These are phyloP conservation scores for Lordiphosa collinella DNA, from an alignment of 1,140 invertebrate species.

Conservation along the genomic window DNA sequence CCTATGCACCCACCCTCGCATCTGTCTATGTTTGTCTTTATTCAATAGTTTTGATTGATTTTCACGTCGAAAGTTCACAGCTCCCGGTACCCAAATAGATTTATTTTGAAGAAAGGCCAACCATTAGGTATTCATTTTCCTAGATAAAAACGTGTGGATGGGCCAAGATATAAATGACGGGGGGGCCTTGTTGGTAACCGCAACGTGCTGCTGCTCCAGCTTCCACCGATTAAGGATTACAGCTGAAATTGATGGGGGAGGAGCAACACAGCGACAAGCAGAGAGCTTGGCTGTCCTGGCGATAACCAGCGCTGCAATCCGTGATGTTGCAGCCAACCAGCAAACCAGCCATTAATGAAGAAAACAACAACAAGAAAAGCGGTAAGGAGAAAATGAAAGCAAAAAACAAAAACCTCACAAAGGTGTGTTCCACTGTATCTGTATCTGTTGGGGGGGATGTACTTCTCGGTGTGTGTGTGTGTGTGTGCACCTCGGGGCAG, in stretches of 20 bases:
- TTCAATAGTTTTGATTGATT: too few species aligned
- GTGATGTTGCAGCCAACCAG: constrained; percentile 39
- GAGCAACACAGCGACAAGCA: constrained; percentile 9
- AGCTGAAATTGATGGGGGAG: constrained; percentile 5
- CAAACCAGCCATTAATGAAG: constrained; percentile 64
- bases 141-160: too few species aligned
- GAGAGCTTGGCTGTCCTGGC: constrained; percentile 4
- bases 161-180: too few species aligned
- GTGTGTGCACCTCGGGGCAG: constrained; percentile 60
- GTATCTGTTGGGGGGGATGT: constrained; percentile 10
- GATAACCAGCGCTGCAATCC: constrained; percentile 15
- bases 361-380: constrained; percentile 12
- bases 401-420: constrained; percentile 31
- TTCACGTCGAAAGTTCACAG: too few species aligned
- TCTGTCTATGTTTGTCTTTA: too few species aligned
- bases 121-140: too few species aligned
- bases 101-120: too few species aligned
- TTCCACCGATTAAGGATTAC: background rate
- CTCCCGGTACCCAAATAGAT: too few species aligned
- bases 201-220: background rate
- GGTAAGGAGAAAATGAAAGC: background rate
- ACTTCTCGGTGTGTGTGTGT: constrained; percentile 17
- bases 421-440: constrained; percentile 35
- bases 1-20: too few species aligned
- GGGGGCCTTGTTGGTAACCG: background rate